These are phyloP conservation scores for Cheirogaleus medius DNA, from an alignment of 2,113 vertebrate genomes.

Conservation along the genomic window DNA sequence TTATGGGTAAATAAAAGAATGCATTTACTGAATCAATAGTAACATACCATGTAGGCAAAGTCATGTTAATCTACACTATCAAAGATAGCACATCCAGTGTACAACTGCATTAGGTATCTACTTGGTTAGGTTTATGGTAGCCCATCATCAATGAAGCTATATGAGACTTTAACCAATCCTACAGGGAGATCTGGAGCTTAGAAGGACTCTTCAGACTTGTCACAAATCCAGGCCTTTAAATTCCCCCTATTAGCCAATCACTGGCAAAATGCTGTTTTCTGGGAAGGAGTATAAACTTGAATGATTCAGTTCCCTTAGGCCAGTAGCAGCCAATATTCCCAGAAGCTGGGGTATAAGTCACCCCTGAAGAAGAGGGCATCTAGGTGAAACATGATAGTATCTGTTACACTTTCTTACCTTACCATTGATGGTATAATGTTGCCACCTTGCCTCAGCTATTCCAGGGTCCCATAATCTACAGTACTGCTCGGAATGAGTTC, in stretches of 20 bases:
- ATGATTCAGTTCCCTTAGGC: background rate
- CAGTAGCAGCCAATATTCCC: background rate
- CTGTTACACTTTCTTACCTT: background rate
- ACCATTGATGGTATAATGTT: background rate
- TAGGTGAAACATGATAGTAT: background rate
- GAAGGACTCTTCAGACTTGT: background rate
- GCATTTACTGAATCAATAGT: background rate
- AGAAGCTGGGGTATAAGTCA: background rate
- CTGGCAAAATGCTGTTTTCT: background rate
- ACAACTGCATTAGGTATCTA: background rate
- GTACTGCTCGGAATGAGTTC: background rate
- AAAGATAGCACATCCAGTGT: background rate
- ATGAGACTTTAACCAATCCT: background rate
- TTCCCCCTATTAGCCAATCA: background rate
- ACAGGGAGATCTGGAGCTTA: background rate
- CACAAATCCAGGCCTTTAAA: background rate
- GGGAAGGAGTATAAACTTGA: background rate
- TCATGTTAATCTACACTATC: background rate
- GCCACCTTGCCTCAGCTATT: background rate
- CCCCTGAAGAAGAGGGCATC: background rate
- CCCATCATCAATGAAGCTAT: background rate
- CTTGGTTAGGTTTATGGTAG: background rate
- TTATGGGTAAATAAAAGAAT: background rate
- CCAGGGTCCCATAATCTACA: background rate
- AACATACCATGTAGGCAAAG: no score